Evolutionary conservation across 2,113 vertebrate genomes (phyloP).

Genomic region (Gymnocephalus cernua): DNA sequence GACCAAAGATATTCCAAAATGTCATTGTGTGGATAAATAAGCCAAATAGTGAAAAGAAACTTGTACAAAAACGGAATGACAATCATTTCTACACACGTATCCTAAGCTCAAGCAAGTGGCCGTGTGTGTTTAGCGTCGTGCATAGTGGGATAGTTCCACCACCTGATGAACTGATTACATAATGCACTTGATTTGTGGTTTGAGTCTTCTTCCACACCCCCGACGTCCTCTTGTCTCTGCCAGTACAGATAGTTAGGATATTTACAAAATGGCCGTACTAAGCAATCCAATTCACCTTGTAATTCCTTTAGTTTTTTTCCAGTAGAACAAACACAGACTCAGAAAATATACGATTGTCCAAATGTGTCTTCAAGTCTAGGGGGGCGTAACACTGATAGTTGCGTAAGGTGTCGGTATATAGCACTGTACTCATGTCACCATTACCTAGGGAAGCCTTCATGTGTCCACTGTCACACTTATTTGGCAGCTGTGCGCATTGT

Average conservation of each 20-base stretch:
- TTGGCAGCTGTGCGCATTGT: slow-evolving; percentile 54
- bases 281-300: slow-evolving; percentile 58
- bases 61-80: slow-evolving; percentile 71
- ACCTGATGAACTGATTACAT: slow-evolving; percentile 46
- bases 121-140: slow-evolving; percentile 84
- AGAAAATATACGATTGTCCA: slow-evolving; percentile 55
- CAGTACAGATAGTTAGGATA: slow-evolving; percentile 64
- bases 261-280: slow-evolving; percentile 77
- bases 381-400: slow-evolving; percentile 66
- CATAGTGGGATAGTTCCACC: slow-evolving; percentile 85
- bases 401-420: slow-evolving; percentile 47
- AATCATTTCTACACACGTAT: slow-evolving; percentile 79
- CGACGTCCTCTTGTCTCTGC: slow-evolving; percentile 62
- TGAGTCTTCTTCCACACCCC: slow-evolving; percentile 61
- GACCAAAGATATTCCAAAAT: slow-evolving; percentile 51
- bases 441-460: slow-evolving; percentile 28
- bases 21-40: slow-evolving; percentile 66
- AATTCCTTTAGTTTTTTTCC: slow-evolving; percentile 73
- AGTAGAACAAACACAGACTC: slow-evolving; percentile 79
- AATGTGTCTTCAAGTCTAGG: slow-evolving; percentile 77
- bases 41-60: slow-evolving; percentile 69
- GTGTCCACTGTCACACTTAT: slow-evolving; percentile 16
- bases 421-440: slow-evolving; percentile 6
- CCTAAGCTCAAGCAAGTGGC: slow-evolving; percentile 82
- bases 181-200: slow-evolving; percentile 45